These are phyloP conservation scores for Actinostola sp. DNA, from an alignment of 92 coral and sea anemone species.

Conservation along the genomic window DNA sequence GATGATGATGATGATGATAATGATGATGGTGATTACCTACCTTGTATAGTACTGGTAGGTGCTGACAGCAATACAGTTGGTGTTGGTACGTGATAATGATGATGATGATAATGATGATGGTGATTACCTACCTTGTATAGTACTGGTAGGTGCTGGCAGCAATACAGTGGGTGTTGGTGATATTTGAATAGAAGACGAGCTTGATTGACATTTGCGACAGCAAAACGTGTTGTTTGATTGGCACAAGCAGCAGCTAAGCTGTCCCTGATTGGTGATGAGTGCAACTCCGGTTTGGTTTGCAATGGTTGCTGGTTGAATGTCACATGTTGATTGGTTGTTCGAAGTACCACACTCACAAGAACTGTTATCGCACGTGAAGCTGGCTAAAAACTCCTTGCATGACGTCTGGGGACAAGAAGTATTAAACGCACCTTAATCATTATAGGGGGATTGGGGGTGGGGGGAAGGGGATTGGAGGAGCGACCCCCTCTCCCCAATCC, in stretches of 20 bases:
- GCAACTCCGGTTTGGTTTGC: slow-evolving; percentile 41
- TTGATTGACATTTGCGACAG: slow-evolving; percentile 51
- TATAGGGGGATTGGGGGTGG: background rate
- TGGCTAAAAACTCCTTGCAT: background rate
- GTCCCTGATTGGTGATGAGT: slow-evolving; percentile 13
- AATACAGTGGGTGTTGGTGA: background rate
- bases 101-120: background rate
- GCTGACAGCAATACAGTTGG: background rate
- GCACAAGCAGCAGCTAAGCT: slow-evolving; percentile 67
- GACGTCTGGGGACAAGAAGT: background rate
- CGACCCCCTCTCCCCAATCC: no score
- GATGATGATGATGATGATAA: background rate
- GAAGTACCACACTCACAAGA: slow-evolving; percentile 43
- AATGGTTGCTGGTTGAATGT: slow-evolving; percentile 25
- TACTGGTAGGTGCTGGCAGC: background rate
- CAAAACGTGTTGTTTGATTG: slow-evolving; percentile 40
- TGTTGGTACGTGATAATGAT: background rate
- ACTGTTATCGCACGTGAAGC: background rate
- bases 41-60: background rate
- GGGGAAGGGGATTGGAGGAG: background rate
- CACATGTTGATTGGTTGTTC: slow-evolving; percentile 39
- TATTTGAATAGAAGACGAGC: slow-evolving; percentile 5
- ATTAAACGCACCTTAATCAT: background rate
- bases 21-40: background rate
- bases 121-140: background rate